phyloP scores from a whole-genome alignment of 2,888 invertebrate genomes.

The Hedya salicella region DNA sequence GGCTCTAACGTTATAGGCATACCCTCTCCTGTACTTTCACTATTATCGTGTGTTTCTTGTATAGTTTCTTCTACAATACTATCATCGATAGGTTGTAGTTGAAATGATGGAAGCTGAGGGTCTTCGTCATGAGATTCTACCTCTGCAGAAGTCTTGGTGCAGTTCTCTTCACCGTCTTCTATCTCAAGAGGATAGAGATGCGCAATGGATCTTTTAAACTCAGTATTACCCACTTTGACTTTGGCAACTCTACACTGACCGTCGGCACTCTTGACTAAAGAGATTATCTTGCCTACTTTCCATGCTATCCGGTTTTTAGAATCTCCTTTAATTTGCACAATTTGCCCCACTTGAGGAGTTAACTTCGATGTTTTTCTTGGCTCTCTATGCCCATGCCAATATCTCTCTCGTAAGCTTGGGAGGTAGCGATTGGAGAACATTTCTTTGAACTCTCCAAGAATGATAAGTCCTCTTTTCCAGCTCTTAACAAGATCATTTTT shows the following conservation, averaged over 20 bases:
- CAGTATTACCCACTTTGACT: background rate
- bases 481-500: background rate
- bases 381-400: background rate
- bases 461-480: background rate
- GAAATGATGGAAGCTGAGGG: too few species aligned
- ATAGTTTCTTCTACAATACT: too few species aligned
- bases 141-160: background rate
- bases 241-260: background rate
- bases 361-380: too few species aligned
- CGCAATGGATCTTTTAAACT: background rate
- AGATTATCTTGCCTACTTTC: background rate
- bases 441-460: conserved; percentile 2
- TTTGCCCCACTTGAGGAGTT: background rate
- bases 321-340: background rate
- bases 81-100: too few species aligned
- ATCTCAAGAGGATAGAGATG: conserved; percentile 1
- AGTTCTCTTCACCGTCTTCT: background rate
- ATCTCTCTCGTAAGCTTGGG: background rate
- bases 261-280: background rate
- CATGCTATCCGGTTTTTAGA: background rate
- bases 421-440: conserved; percentile 2
- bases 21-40: too few species aligned
- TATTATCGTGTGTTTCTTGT: too few species aligned
- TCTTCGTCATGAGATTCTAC: too few species aligned
- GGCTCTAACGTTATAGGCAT: too few species aligned